phyloP scores from a whole-genome alignment of 2,113 vertebrate species.

The Leptobrachium ailaonicum region DNA sequence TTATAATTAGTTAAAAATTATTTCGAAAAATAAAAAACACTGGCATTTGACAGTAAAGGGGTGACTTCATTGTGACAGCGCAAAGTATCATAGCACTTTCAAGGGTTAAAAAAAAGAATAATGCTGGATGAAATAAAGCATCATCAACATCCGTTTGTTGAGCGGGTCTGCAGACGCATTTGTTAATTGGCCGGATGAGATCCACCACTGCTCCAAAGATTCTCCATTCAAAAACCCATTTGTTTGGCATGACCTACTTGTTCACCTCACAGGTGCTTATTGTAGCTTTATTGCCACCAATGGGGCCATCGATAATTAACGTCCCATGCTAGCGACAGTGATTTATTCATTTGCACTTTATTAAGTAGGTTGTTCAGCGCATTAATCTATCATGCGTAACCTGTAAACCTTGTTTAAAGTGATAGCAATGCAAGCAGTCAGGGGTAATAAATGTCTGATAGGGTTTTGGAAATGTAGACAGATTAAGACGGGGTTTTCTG shows the following conservation, averaged over 20 bases:
- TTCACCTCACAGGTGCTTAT: conserved; percentile 41
- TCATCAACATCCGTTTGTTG: neutral
- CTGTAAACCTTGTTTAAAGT: conserved; percentile 23
- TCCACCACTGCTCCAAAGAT: neutral
- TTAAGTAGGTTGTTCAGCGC: conserved; percentile 42
- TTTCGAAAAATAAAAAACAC: too few species aligned
- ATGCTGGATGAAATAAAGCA: too few species aligned
- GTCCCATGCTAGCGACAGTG: conserved; percentile 28
- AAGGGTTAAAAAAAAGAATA: too few species aligned
- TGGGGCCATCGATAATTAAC: conserved; percentile 35
- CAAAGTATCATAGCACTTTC: too few species aligned
- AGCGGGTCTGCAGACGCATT: neutral
- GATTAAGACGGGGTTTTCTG: too few species aligned
- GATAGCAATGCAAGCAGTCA: too few species aligned
- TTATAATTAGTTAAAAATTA: too few species aligned
- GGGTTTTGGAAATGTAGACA: too few species aligned
- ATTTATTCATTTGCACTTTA: conserved; percentile 45
- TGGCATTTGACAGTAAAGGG: too few species aligned
- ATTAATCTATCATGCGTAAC: conserved; percentile 26
- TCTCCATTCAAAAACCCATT: conserved; percentile 7
- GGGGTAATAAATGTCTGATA: too few species aligned
- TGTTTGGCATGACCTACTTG: conserved; percentile 40
- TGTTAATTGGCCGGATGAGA: neutral
- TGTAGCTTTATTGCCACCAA: conserved; percentile 28
- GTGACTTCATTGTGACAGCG: too few species aligned